phyloP scores from a whole-genome alignment of 2,113 vertebrate genomes.

The Egretta garzetta region DNA sequence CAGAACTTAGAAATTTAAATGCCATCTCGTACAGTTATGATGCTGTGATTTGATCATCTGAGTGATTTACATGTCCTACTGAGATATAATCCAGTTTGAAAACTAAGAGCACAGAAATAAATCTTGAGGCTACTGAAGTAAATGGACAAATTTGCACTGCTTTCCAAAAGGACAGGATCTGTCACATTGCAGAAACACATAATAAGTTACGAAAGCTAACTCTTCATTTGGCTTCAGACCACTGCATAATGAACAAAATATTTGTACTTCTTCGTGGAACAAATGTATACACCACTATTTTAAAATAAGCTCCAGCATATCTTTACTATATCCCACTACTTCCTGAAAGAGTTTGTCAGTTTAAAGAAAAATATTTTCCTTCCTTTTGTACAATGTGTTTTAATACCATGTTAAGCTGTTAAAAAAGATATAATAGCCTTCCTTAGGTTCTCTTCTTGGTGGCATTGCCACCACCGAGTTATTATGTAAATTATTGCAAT shows the following conservation, averaged over 20 bases:
- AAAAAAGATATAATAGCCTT: constrained; percentile 58
- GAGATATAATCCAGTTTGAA: neutral
- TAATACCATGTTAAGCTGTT: constrained; percentile 65
- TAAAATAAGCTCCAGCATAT: neutral
- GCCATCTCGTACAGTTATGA: neutral
- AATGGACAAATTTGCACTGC: neutral
- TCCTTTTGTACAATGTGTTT: constrained; percentile 50
- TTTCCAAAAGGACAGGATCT: neutral
- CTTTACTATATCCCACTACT: neutral
- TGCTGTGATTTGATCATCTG: neutral
- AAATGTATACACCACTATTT: neutral
- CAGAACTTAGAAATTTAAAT: neutral
- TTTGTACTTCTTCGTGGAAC: neutral
- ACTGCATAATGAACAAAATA: neutral
- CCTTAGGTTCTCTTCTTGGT: constrained; percentile 66
- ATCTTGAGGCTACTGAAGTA: neutral
- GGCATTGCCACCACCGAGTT: constrained; percentile 73
- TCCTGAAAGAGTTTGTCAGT: constrained; percentile 35
- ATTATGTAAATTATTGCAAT: constrained; percentile 85
- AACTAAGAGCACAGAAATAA: neutral
- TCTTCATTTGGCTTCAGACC: neutral
- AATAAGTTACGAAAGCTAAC: neutral
- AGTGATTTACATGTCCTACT: neutral
- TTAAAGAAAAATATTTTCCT: constrained; percentile 72
- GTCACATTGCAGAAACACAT: neutral